Base-by-base conservation (phyloP, 2,113 vertebrate species). In the Talpa occidentalis region DNA sequence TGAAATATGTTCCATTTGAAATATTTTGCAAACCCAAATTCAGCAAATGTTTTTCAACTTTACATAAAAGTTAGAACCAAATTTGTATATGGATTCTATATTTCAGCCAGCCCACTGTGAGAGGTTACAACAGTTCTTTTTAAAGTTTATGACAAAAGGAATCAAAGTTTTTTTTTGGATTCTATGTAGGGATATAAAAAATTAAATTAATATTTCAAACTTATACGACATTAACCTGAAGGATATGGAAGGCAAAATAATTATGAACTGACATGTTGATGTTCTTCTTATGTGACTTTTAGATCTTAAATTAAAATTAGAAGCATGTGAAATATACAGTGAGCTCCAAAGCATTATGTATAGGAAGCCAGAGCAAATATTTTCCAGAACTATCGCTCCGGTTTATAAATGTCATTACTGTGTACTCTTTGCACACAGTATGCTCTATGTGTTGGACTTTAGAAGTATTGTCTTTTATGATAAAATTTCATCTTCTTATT, bases 1-100 rank as follows among this genome's bases (percentile, higher is more conserved):
- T 85, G 62, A 82, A 94, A 93, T 85, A 94, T 90, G 49, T 78
- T 94, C 49, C 89, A 92, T 80, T 81, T 91, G 73, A 90, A 94
- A 91, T 95, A 94, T 95, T 69, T 62, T 85, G 81, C 62, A 94
- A 81, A 28, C 42, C 47, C 59, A 94, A 88, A 85, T 77, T 85
- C 69, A 95, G 92, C 35, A 85, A 95, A 85, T 84, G 42, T 3
- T 96, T 95, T 88, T 92, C 28, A 92, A 81, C 72, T 81, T 92
- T 95, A 95, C 28, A 44, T 96, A 80, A 84, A 91, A 95, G 28
- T 81, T 91, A 72, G 72, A 88, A 62, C 47, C 32, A 82, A 81
- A 32, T 91, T 79, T 95, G 60, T 24, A 85, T 24, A 26, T 72
- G 60, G 69, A 42, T 81, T 77, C 26, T 56, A 93, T 40, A 92